Base-by-base conservation (phyloP, 2,888 invertebrate genomes). In the Tetragonula carbonaria region DNA sequence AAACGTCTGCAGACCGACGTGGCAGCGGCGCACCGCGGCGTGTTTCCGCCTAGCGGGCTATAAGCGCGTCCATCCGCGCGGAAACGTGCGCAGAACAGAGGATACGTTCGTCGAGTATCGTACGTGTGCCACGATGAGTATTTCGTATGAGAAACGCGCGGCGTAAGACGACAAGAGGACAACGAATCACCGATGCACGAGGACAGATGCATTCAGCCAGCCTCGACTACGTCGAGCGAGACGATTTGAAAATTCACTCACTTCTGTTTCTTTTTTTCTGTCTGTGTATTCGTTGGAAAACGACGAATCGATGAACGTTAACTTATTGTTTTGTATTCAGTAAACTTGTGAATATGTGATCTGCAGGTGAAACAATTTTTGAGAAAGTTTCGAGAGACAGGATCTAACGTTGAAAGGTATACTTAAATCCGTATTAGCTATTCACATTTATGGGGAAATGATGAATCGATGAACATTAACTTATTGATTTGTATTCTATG, bases 61-160 rank as follows among this genome's bases (percentile, higher is more conserved):
- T 78, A 75, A 85, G 79, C 77, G 72, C 63, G 77, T 23, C 80
- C 80, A 87, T 86, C 84, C 86, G 73, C 78, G 87, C 68, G 83
- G 83, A 85, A 83, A 73, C 73, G 53, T 50, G n/a, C 78, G 74
- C 67, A 63, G 55, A 68, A 72, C 77, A 68, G 63, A 71, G 55
- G 51, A 79, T 45, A 74, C 74, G 63, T 72, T 76, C 77, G 77
- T 74, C 65, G 74, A 23, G 21, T 38, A 71, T 75, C 83, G 65
- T 78, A 68, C 63, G 67, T 68, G 63, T 70, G 45, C 38, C 50
- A 57, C 68, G 68, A 71, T n/a, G 78, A 67, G 82, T 66, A 82
- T 82, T 71, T 82, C 84, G 51, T 66, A 57, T 18, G 76, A 73
- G 84, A 70, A 76, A 83, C 65, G 55, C 65, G 55, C 70, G 65